Conservation (phyloP, 2,113 vertebrate species). For the Peromyscus californicus region DNA sequence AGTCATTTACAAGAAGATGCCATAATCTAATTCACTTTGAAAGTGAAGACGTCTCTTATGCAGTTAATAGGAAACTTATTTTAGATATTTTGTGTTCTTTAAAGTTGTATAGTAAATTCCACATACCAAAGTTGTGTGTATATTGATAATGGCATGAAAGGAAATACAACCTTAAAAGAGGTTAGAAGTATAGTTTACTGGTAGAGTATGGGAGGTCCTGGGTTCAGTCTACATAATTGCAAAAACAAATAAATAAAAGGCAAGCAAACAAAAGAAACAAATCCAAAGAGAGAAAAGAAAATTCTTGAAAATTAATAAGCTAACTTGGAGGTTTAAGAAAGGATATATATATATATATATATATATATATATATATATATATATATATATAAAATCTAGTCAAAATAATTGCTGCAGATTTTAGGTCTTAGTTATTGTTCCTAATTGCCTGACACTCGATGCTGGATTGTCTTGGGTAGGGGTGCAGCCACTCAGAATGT, state of each 20-base stretch:
- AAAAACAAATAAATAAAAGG: background rate
- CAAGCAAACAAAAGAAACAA: background rate
- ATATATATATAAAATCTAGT: background rate
- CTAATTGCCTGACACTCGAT: background rate
- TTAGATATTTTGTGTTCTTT: background rate
- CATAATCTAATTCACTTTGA: background rate
- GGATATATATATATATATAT: background rate
- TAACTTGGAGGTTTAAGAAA: background rate
- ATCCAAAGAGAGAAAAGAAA: background rate
- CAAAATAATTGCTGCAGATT: background rate
- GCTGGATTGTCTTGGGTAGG: background rate
- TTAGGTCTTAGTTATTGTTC: background rate
- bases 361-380: background rate
- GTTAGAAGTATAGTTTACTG: background rate
- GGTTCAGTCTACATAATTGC: background rate
- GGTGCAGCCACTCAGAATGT: background rate
- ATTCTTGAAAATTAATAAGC: background rate
- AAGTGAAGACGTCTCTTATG: background rate
- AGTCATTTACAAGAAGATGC: background rate
- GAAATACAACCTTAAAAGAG: background rate
- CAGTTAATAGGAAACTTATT: background rate
- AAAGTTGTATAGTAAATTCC: background rate
- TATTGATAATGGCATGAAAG: slow-evolving; percentile 1
- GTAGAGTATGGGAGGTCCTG: background rate
- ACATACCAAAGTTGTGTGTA: background rate